These are phyloP conservation scores for Heliconius nattereri DNA, from an alignment of 1,140 invertebrate genomes.

Conservation along the genomic window DNA sequence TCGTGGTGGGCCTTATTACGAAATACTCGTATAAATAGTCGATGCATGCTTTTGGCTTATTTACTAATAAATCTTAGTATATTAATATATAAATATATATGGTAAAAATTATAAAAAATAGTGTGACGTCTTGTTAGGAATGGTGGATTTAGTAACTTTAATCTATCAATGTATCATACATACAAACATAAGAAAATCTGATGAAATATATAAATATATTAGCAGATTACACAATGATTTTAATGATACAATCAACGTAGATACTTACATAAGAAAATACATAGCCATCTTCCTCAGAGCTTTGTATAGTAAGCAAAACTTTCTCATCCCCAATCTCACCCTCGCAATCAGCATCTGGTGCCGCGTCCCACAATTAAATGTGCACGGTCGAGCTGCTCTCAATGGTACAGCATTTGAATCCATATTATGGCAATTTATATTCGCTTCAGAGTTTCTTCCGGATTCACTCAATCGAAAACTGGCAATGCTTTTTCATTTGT, in stretches of 20 bases:
- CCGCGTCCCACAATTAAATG: slow-evolving; percentile 63
- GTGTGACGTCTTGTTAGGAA: too few relatives aligned
- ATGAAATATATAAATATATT: too few relatives aligned
- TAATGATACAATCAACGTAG: too few relatives aligned
- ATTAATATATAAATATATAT: too few relatives aligned
- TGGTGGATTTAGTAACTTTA: too few relatives aligned
- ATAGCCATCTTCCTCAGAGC: background rate
- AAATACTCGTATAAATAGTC: background rate
- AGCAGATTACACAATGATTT: too few relatives aligned
- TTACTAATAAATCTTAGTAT: background rate
- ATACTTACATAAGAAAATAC: background rate
- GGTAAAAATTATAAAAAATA: too few relatives aligned
- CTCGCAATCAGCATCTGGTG: slow-evolving; percentile 41
- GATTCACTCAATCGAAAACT: slow-evolving; percentile 45
- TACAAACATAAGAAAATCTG: too few relatives aligned
- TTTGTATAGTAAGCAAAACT: slow-evolving; percentile 26
- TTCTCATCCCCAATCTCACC: slow-evolving; percentile 30
- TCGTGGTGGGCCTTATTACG: slow-evolving; percentile 7
- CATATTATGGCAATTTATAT: slow-evolving; percentile 49
- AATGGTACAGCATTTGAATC: slow-evolving; percentile 46
- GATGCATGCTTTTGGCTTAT: background rate
- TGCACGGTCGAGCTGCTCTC: slow-evolving; percentile 50
- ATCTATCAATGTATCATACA: too few relatives aligned
- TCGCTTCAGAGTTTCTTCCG: slow-evolving; percentile 52
- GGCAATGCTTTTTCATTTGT: slow-evolving; percentile 22